Evolutionary conservation across 1,140 invertebrate species (phyloP).

Genomic region (Bactericera cockerelli): DNA sequence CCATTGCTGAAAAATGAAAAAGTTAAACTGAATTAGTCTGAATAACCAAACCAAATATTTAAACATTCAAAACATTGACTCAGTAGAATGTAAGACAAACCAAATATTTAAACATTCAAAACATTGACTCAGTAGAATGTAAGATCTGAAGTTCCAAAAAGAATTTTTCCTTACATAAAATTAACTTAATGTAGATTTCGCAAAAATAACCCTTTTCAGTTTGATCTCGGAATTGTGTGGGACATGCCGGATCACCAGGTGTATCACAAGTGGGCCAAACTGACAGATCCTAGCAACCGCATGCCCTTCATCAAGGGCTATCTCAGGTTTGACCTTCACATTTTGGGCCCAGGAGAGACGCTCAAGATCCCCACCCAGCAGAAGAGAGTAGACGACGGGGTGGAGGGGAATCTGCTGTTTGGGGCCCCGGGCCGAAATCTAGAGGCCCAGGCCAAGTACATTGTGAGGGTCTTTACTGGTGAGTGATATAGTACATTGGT

Average conservation of each 20-base stretch:
- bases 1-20: too few species aligned
- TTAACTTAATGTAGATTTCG: too few species aligned
- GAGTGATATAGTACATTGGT: not conserved
- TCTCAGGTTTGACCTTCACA: not conserved
- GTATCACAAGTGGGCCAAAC: not conserved
- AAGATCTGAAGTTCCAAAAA: too few species aligned
- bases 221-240: not conserved
- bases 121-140: too few species aligned
- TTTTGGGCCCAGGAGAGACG: not conserved
- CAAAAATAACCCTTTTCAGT: not conserved
- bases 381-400: not conserved
- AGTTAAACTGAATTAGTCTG: too few species aligned
- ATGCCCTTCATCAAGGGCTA: slow-evolving; percentile 1
- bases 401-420: not conserved
- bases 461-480: not conserved
- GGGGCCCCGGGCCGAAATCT: not conserved
- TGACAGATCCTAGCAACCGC: not conserved
- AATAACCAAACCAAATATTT: too few species aligned
- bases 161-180: too few species aligned
- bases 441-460: slow-evolving; percentile 1
- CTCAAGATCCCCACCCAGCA: not conserved
- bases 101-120: too few species aligned
- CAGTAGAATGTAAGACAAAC: too few species aligned
- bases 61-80: too few species aligned
- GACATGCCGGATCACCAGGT: not conserved